phyloP scores from a whole-genome alignment of 2,797 vertebrate species.

The Geotrypetes seraphini region DNA sequence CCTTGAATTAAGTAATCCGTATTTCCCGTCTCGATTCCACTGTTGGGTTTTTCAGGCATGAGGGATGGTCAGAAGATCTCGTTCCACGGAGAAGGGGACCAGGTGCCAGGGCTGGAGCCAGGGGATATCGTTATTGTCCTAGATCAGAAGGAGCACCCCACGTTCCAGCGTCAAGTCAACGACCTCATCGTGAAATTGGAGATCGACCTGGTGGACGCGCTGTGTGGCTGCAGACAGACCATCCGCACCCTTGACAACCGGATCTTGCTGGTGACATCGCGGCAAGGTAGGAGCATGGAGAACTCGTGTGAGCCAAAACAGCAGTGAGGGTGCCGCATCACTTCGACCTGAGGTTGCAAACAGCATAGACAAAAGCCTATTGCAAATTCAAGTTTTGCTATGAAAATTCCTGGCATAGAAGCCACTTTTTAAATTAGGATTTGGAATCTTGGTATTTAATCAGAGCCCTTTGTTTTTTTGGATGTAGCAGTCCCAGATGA shows the following conservation, averaged over 20 bases:
- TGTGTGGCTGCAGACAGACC: constrained; percentile 37
- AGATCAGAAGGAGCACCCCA: constrained; percentile 35
- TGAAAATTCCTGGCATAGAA: no score
- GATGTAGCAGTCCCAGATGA: no score
- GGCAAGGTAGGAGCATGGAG: constrained; percentile 18
- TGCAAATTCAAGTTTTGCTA: no score
- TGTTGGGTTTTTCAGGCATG: constrained; percentile 14
- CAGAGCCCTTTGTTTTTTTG: no score
- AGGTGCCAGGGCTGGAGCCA: constrained; percentile 28
- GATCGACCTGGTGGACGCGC: constrained; percentile 34
- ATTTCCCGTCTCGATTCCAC: background rate
- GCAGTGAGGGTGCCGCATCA: no score
- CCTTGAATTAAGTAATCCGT: no score
- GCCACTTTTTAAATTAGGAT: no score
- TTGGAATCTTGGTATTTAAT: no score
- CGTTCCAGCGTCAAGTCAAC: constrained; percentile 24
- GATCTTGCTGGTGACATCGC: constrained; percentile 31
- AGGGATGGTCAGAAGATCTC: constrained; percentile 41
- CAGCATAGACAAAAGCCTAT: no score
- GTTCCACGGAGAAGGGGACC: constrained; percentile 44
- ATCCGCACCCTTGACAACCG: constrained; percentile 40
- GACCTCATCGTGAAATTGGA: constrained; percentile 34
- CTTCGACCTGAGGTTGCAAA: no score
- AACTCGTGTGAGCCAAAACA: no score
- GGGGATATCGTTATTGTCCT: constrained; percentile 40